Evolutionary conservation across 92 coral and sea anemone species (phyloP).

Genomic region (Siderastrea siderea): DNA sequence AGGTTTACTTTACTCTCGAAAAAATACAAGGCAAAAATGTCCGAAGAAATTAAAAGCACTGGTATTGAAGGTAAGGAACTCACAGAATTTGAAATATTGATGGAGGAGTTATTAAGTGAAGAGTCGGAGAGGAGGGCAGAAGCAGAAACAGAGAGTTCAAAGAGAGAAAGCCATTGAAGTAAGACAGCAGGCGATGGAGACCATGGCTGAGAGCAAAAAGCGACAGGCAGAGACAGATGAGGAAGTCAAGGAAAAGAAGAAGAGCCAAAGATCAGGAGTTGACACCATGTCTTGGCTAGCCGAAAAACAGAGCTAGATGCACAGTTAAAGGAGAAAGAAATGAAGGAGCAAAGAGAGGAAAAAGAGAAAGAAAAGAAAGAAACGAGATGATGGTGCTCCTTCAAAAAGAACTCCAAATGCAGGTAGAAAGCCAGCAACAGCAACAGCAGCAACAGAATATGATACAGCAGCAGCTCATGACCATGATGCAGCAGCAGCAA

Average conservation of each 20-base stretch:
- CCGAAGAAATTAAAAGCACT: slow-evolving; percentile 36
- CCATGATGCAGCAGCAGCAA: background rate
- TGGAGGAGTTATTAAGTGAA: slow-evolving; percentile 32
- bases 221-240: slow-evolving; percentile 22
- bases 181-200: slow-evolving; percentile 50
- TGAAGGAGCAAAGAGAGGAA: background rate
- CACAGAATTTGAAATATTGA: slow-evolving; percentile 33
- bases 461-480: background rate
- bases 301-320: slow-evolving; percentile 1
- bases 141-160: slow-evolving; percentile 25
- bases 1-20: slow-evolving; percentile 36
- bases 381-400: background rate
- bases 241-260: slow-evolving; percentile 24
- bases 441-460: background rate
- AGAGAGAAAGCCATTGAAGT: slow-evolving; percentile 29
- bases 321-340: slow-evolving; percentile 28
- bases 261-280: too few relatives aligned
- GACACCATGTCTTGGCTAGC: background rate
- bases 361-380: background rate
- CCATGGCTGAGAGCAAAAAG: slow-evolving; percentile 42
- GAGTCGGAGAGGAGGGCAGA: slow-evolving; percentile 3
- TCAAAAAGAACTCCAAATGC: background rate
- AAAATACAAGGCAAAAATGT: background rate
- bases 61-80: slow-evolving; percentile 49
- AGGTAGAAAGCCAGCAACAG: background rate